Evolutionary conservation across 2,888 invertebrate species (phyloP).

Genomic region (Chymomyza fuscimana): DNA sequence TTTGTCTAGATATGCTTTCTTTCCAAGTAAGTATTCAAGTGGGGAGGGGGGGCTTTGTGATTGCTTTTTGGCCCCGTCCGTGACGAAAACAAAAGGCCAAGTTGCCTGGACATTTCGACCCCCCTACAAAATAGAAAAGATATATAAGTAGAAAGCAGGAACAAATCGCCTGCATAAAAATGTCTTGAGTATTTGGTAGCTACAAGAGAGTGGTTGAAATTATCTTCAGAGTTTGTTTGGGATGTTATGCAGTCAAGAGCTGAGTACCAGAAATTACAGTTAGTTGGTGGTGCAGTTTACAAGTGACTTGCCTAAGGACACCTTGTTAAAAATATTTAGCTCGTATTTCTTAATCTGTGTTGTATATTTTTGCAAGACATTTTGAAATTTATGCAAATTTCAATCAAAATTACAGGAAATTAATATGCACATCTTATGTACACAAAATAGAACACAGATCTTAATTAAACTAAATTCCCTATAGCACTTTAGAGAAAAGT

Average conservation of each 20-base stretch:
- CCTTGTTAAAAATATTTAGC: neutral
- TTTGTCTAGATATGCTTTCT: conserved; percentile 38
- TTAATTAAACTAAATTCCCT: conserved; percentile 62
- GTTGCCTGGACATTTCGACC: conserved; percentile 23
- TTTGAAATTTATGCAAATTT: conserved; percentile 47
- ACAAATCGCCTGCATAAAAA: conserved; percentile 48
- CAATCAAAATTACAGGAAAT: conserved; percentile 58
- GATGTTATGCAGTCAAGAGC: neutral
- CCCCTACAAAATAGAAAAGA: conserved; percentile 6
- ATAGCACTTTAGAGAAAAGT: conserved; percentile 14
- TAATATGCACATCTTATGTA: conserved; percentile 47
- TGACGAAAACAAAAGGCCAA: conserved; percentile 66
- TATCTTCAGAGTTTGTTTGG: too few species aligned
- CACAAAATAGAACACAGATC: conserved; percentile 30
- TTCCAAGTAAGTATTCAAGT: conserved; percentile 1
- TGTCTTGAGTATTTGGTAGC: conserved; percentile 58
- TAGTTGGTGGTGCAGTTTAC: conserved; percentile 5
- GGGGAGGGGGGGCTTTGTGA: conserved; percentile 41
- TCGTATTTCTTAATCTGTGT: neutral
- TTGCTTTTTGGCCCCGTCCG: conserved; percentile 69
- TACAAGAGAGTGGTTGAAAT: conserved; percentile 49
- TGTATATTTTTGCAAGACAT: conserved; percentile 8
- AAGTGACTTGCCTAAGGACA: neutral
- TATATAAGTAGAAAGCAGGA: conserved; percentile 23
- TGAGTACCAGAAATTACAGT: conserved; percentile 37